Base-by-base conservation (phyloP, 2,888 invertebrate genomes). In the Nymphalis polychloros region DNA sequence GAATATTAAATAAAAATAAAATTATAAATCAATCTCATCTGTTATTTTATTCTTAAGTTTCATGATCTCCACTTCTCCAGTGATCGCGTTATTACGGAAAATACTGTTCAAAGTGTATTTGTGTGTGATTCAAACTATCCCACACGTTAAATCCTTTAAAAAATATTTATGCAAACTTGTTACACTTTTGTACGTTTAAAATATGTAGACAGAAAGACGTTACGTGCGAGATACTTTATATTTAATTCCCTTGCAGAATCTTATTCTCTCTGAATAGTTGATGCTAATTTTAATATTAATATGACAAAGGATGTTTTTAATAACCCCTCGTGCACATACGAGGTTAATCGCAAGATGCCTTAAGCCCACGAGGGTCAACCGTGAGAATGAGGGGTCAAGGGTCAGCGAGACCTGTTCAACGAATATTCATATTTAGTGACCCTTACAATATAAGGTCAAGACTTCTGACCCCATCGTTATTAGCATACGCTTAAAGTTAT, bases 331-430 rank as follows among this genome's bases (percentile, higher is more conserved):
- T 41, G 68, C 64, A 66, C 59, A 57, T 62, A 63, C 13, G 57
- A 41, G 63, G 68, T 68, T 68, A 71, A 72, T 69, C 63, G 68
- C 71, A 72, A 73, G 75, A 74, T 67, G 73, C 72, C 70, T 76
- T 72, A 76, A 79, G 79, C 79, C 79, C 77, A 77, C 76, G 75
- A 78, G 81, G 73, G 80, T 79, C 78, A 79, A 78, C 80, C 90
- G 89, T 92, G 92, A 83, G 92, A 92, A 88, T 77, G 71, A 73
- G 62, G 79, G 86, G 84, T 85, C 84, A 83, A 75, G 81, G 89
- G 88, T 88, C 88, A 84, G 64, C 61, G 67, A 63, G 81, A 88
- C 89, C 88, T 88, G 85, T 82, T 77, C 77, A 79, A 80, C 80
- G 84, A 84, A 81, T 79, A 79, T 82, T 80, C 82, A 82, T 79